These are phyloP conservation scores for Celastrina argiolus DNA, from an alignment of 2,888 invertebrate genomes.

Conservation along the genomic window DNA sequence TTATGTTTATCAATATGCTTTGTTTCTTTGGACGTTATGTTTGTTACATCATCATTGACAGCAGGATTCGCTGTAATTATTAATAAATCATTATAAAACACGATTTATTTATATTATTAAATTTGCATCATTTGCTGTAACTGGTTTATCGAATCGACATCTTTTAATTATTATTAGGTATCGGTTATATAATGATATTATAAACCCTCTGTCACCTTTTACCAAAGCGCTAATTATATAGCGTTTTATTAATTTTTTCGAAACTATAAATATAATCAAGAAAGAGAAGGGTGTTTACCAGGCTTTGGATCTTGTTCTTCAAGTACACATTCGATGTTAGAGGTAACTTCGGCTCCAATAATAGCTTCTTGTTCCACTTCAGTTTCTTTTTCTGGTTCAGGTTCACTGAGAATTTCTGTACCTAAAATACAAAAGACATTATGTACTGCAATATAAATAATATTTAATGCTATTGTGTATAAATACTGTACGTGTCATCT, in stretches of 20 bases:
- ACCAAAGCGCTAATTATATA: too few species aligned
- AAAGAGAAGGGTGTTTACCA: not conserved
- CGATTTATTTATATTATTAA: too few species aligned
- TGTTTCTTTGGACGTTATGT: not conserved
- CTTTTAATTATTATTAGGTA: too few species aligned
- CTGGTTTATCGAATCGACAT: too few species aligned
- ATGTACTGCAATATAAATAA: not conserved
- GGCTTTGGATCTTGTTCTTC: not conserved
- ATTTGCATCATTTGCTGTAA: too few species aligned
- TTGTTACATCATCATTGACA: not conserved
- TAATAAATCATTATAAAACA: conserved; percentile 8
- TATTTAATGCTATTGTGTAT: not conserved
- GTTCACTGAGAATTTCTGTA: too few species aligned
- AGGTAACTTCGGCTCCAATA: not conserved
- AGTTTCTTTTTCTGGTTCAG: not conserved
- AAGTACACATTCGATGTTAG: not conserved
- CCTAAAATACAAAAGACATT: not conserved
- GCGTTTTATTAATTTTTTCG: too few species aligned
- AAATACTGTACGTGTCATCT: not conserved
- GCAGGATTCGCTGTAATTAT: not conserved
- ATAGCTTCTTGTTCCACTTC: not conserved
- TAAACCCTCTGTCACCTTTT: too few species aligned
- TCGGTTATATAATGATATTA: too few species aligned
- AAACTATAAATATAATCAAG: not conserved
- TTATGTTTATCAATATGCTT: not conserved